Percentiles rank a stretch among this genome's conserved stretches.
Conservation (phyloP, 2,113 vertebrate species). For the Neofelis nebulosa region DNA sequence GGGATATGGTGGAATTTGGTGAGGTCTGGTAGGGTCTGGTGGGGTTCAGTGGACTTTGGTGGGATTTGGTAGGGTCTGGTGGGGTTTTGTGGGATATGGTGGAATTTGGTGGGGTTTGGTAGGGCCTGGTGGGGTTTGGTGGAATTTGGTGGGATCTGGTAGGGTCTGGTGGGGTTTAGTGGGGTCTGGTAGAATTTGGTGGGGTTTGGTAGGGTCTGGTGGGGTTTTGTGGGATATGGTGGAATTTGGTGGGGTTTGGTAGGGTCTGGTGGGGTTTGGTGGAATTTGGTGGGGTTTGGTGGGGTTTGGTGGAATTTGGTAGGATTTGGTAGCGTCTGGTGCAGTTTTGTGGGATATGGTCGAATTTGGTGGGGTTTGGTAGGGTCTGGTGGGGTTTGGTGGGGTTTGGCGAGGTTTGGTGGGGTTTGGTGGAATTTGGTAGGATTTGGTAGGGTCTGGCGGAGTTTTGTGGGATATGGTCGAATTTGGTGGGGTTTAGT, state of each 20-base stretch:
- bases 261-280: too few relatives aligned
- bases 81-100: too few relatives aligned
- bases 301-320: background rate
- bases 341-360: background rate
- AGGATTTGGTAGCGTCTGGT: background rate
- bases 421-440: too few relatives aligned
- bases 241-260: background rate
- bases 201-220: background rate
- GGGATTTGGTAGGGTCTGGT: too few relatives aligned
- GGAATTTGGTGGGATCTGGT: fast-evolving
- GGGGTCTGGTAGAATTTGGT: background rate
- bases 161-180: too few relatives aligned
- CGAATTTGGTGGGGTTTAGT: fast-evolving
- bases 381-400: too few relatives aligned
- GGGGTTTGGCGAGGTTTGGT: too few relatives aligned
- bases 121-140: too few relatives aligned
- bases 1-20: background rate
- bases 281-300: background rate
- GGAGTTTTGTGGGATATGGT: background rate
- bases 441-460: too few relatives aligned
- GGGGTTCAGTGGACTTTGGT: fast-evolving
- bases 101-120: too few relatives aligned
- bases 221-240: background rate
- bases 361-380: too few relatives aligned
- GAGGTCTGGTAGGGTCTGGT: background rate